Evolutionary conservation across 2,888 invertebrate genomes (phyloP), one percentile per base, ranked within the genome.

Genomic region (Ceraclea dissimilis): DNA sequence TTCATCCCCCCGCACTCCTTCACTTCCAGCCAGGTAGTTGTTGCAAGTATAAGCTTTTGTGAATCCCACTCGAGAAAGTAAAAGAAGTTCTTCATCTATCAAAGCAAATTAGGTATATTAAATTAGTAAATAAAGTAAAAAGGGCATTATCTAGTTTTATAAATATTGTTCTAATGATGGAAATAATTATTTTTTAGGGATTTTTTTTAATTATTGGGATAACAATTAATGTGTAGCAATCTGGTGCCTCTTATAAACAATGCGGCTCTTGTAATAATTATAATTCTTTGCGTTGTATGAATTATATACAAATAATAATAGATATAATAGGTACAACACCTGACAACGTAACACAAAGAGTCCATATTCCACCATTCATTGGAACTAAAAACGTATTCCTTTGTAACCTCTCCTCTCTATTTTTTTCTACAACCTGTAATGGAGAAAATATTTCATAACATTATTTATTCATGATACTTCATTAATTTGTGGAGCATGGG

Each of bases 331-430:
- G n/a, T n/a, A n/a, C n/a, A n/a, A n/a, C n/a, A 90, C 91, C 90
- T 72, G 85, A 83, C 65, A 92, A 79, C 65, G 88, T 88, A 65
- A 86, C 86, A 71, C 88, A 94, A 70, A 89, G 81, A 19, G 87
- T 93, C 93, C 90, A 93, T 66, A 89, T 93, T 33, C 90, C 93
- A n/a, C 89, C 91, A 65, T 88, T 88, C 85, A 90, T 90, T 11
- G 90, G 92, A 22, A 92, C 88, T 57, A 93, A 72, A 71, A 91
- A 89, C 33, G 86, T 84, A 16, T 78, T 72, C 19, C 61, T 60
- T 8, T 70, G 73, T 16, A 73, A 76, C 70, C 78, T 68, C 60
- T 64, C 67, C 49, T 58, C 60, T 17, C 21, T 59, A 55, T 57
- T 62, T 60, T 31, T 61, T 51, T 53, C 58, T 21, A 60, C 18